phyloP scores from a whole-genome alignment of 1,140 invertebrate species.

The Lordiphosa mommai region DNA sequence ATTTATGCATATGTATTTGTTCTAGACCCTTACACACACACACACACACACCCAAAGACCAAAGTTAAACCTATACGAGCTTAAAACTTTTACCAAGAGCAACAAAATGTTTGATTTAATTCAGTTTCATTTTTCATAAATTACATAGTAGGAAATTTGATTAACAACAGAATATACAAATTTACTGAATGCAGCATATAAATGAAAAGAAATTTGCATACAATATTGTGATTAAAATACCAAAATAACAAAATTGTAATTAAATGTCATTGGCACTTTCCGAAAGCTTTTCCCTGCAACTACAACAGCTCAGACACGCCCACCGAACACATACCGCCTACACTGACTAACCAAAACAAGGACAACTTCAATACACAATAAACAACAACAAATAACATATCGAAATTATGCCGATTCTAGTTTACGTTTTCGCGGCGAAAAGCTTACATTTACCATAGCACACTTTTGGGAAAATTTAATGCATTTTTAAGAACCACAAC shows the following conservation, averaged over 20 bases:
- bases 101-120: constrained; percentile 14
- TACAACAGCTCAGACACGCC: constrained; percentile 25
- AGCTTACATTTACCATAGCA: no score
- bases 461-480: no score
- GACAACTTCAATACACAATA: no score
- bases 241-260: no score
- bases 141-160: constrained; percentile 1
- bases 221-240: not conserved
- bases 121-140: constrained; percentile 17
- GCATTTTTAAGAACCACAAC: no score
- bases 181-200: no score
- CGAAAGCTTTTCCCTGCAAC: not conserved
- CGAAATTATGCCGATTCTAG: not conserved
- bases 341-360: no score
- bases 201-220: not conserved
- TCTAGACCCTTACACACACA: constrained; percentile 27
- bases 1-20: constrained; percentile 22
- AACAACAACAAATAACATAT: no score
- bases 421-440: no score
- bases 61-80: constrained; percentile 67
- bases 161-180: not conserved
- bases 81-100: constrained; percentile 48
- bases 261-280: no score
- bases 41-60: constrained; percentile 53
- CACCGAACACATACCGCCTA: constrained; percentile 17